Conservation (phyloP, 1,140 invertebrate species). For the Alviniconcha marisindica region DNA sequence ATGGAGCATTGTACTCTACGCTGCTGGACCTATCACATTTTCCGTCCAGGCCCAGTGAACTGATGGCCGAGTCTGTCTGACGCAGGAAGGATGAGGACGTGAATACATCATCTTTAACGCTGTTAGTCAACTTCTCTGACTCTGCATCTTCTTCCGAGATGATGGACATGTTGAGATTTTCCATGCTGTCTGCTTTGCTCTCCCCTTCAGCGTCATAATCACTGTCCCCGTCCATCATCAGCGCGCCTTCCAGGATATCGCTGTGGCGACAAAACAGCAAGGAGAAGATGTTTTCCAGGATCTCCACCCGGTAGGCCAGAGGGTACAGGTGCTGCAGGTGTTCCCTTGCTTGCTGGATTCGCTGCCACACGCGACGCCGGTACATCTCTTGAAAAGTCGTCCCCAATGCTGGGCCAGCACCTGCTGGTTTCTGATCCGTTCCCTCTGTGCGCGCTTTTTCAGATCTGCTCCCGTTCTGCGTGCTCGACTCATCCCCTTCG, state of each 20-base stretch:
- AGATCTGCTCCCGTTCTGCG: background rate
- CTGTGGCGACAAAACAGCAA: conserved; percentile 72
- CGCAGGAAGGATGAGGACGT: background rate
- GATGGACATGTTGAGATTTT: conserved; percentile 39
- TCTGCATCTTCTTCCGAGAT: conserved; percentile 50
- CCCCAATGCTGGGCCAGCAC: background rate
- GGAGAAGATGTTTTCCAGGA: conserved; percentile 77
- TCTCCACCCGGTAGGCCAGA: conserved; percentile 74
- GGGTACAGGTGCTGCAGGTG: conserved; percentile 71
- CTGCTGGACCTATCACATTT: background rate
- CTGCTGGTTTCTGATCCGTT: conserved; percentile 9
- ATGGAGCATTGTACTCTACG: conserved; percentile 66
- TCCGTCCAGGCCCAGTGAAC: conserved; percentile 8
- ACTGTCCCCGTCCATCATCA: conserved; percentile 65
- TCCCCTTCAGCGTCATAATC: conserved; percentile 57
- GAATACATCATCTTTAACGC: background rate
- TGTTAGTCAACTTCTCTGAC: conserved; percentile 10
- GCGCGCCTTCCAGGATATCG: conserved; percentile 58
- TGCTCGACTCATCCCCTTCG: conserved; percentile 52
- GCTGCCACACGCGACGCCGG: conserved; percentile 61
- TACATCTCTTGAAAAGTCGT: conserved; percentile 61
- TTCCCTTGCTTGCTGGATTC: conserved; percentile 59
- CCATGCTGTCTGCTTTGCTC: conserved; percentile 42
- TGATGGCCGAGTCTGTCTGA: conserved; percentile 29
- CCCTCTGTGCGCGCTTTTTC: background rate